phyloP scores from a whole-genome alignment of 2,888 invertebrate species.

The Helicoverpa assulta region DNA sequence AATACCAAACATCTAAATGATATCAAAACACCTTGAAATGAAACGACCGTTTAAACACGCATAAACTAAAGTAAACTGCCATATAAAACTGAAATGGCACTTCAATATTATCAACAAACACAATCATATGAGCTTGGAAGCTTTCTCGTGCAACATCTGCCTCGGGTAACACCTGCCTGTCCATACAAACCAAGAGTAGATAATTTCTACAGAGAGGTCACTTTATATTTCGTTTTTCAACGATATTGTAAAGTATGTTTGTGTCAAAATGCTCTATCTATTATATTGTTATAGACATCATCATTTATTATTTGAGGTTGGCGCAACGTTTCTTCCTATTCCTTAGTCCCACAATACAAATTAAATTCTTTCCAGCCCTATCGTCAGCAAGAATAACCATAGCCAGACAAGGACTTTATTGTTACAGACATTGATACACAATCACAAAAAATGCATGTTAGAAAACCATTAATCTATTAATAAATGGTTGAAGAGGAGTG shows the following conservation, averaged over 20 bases:
- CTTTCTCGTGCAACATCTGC: conserved; percentile 54
- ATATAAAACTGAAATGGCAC: conserved; percentile 21
- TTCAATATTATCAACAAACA: conserved; percentile 34
- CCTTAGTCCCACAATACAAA: too few species aligned
- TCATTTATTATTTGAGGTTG: background rate
- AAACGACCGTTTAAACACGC: background rate
- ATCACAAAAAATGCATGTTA: background rate
- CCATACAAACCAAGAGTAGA: conserved; percentile 59
- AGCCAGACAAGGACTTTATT: background rate
- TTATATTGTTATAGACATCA: background rate
- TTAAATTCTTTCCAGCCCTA: too few species aligned
- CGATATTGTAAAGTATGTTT: background rate
- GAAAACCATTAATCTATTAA: background rate
- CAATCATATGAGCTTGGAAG: conserved; percentile 39
- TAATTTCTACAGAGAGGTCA: conserved; percentile 14
- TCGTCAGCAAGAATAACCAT: too few species aligned
- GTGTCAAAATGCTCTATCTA: background rate
- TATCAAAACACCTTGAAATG: background rate
- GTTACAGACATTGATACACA: background rate
- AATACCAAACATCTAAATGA: background rate
- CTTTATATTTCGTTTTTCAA: conserved; percentile 1
- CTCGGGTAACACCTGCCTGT: conserved; percentile 71
- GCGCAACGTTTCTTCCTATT: too few species aligned
- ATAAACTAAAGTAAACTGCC: conserved; percentile 1
- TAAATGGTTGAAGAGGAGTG: background rate